Base-by-base conservation (phyloP, 2,113 vertebrate genomes). In the Ivindomyrus marchei region DNA sequence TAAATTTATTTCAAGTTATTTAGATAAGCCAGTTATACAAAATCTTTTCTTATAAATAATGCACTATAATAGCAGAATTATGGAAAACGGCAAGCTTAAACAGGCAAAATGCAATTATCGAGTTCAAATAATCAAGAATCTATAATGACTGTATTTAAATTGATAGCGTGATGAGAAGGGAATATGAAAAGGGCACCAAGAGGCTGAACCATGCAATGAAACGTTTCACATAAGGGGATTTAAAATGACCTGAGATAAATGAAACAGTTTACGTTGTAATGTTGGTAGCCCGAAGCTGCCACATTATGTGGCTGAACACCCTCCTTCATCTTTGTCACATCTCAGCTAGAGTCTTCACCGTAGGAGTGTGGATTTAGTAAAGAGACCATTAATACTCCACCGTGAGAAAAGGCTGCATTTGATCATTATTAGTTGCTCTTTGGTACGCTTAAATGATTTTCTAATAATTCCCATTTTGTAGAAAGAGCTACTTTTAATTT, bases 321-420 rank as follows among this genome's bases (percentile, higher is more conserved):
- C 85, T 53, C 85, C 85, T 87, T 52, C 47, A 39, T 87, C 85
- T 53, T 87, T 50, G 11, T 53, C 49, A 87, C 49, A 87, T 87
- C 85, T 49, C 49, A 52, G 85, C 85, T 52, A 50, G 85, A 87
- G 49, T 87, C 47, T 49, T 87, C n/a, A 19, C 49, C 11, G 11
- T 36, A 6, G 50, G 47, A 84, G 39, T 84, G 80, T 84, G 21
- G 80, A 84, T 84, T 84, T 84, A 84, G 80, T 21, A 87, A 27
- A 52, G 49, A 53, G 47, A 39, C n/a, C 50, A 87, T 87, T 87
- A 87, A 47, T 52, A 52, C 47, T 31, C 27, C n/a, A 49, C 50
- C 46, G 24, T 36, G 85, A 87, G n/a, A 47, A 87, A 87, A 53
- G 47, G 27, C 84, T 47, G 46, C 21, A 39, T 31, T 52, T 50